Evolutionary conservation across 2,797 vertebrate genomes (phyloP).

Genomic region (Iguana delicatissima): DNA sequence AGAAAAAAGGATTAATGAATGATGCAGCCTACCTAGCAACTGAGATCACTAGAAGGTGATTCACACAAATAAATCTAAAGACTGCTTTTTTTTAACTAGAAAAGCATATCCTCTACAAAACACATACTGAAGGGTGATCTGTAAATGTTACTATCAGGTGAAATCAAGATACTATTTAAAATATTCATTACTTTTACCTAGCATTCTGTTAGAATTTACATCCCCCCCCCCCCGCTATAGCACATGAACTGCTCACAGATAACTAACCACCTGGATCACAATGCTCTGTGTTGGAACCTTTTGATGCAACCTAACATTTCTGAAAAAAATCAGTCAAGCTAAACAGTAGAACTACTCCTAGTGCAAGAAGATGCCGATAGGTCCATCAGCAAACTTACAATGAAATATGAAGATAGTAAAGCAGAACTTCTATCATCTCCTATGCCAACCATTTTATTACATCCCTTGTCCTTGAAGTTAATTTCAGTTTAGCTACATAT

Average conservation of each 20-base stretch:
- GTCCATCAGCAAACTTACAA: conserved; percentile 47
- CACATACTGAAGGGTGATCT: conserved; percentile 15
- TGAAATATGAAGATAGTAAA: conserved; percentile 54
- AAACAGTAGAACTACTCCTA: conserved; percentile 33
- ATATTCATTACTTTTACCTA: conserved; percentile 25
- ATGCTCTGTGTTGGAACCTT: background rate
- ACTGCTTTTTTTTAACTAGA: conserved; percentile 43
- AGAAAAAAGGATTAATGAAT: conserved; percentile 66
- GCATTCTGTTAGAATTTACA: conserved; percentile 39
- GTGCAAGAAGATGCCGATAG: conserved; percentile 39
- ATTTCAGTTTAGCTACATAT: conserved; percentile 60
- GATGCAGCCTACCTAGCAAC: conserved; percentile 62
- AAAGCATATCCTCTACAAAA: conserved; percentile 32
- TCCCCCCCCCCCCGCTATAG: conserved; percentile 52
- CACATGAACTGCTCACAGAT: conserved; percentile 57
- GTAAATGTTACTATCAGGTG: conserved; percentile 44
- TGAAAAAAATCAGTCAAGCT: conserved; percentile 27
- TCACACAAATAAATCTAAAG: conserved; percentile 48
- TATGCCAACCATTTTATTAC: conserved; percentile 64
- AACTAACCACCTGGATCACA: conserved; percentile 26
- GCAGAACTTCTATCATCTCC: conserved; percentile 55
- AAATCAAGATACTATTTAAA: conserved; percentile 30
- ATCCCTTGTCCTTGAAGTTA: conserved; percentile 49
- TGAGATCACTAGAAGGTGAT: conserved; percentile 46
- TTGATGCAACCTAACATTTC: conserved; percentile 21